Evolutionary conservation across 1,140 invertebrate genomes (phyloP).

Genomic region (Yoshiicerus persimilis): DNA sequence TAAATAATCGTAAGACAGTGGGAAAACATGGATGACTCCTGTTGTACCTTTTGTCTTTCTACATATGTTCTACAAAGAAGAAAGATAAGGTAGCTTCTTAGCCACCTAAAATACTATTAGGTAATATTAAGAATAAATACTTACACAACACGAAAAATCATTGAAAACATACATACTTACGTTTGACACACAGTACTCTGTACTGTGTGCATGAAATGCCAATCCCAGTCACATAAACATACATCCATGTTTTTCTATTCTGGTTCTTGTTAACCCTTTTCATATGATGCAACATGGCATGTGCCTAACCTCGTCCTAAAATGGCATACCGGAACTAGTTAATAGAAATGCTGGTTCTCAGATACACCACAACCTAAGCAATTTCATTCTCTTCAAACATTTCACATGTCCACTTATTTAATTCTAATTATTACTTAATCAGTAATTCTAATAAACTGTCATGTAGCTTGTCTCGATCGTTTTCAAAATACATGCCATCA

Average conservation of each 20-base stretch:
- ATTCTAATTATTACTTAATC: neutral
- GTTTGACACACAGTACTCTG: neutral
- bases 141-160: neutral
- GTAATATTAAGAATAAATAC: neutral
- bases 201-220: neutral
- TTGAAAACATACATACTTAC: neutral
- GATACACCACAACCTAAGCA: neutral
- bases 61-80: neutral
- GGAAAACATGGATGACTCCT: neutral
- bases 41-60: neutral
- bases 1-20: neutral
- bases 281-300: neutral
- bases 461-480: neutral
- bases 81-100: neutral
- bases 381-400: neutral
- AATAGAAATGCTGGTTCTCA: neutral
- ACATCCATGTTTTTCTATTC: neutral
- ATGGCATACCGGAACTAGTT: neutral
- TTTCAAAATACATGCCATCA: neutral
- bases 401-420: neutral
- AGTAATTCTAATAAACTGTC: neutral
- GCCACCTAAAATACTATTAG: neutral
- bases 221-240: neutral
- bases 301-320: neutral
- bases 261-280: neutral